These are phyloP conservation scores for Nemapogon koenigi DNA, from an alignment of 2,888 invertebrate genomes.

Conservation along the genomic window DNA sequence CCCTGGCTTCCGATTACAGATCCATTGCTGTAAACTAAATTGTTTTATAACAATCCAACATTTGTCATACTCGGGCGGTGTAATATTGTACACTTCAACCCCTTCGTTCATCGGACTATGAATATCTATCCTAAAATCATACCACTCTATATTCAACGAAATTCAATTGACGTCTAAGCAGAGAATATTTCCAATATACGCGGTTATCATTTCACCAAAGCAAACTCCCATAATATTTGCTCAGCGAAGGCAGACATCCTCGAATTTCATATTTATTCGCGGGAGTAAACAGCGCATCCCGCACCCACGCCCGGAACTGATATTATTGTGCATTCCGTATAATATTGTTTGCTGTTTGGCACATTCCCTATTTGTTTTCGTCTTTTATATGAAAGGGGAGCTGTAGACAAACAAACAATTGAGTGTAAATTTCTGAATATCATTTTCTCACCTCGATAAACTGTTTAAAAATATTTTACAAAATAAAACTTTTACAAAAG, in stretches of 20 bases:
- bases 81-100: too few species aligned
- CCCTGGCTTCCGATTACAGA: too few species aligned
- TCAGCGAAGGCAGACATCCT: conserved; percentile 50
- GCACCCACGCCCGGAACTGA: conserved; percentile 57
- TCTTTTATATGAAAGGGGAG: conserved; percentile 63
- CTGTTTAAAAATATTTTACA: conserved; percentile 3
- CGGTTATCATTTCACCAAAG: conserved; percentile 65
- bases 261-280: conserved; percentile 65
- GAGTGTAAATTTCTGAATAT: conserved; percentile 43
- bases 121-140: too few species aligned
- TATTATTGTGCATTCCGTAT: conserved; percentile 67
- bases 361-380: conserved; percentile 64
- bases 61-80: too few species aligned
- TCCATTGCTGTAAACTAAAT: too few species aligned
- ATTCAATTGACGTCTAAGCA: too few species aligned
- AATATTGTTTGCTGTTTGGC: conserved; percentile 66
- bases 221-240: conserved; percentile 59
- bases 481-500: too few species aligned
- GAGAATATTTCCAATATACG: conserved; percentile 26
- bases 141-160: too few species aligned
- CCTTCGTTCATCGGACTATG: too few species aligned
- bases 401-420: conserved; percentile 54
- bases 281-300: conserved; percentile 46
- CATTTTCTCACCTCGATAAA: conserved; percentile 13
- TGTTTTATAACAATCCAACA: too few species aligned